phyloP scores from a whole-genome alignment of 2,797 vertebrate species.

The Anguilla megastoma region DNA sequence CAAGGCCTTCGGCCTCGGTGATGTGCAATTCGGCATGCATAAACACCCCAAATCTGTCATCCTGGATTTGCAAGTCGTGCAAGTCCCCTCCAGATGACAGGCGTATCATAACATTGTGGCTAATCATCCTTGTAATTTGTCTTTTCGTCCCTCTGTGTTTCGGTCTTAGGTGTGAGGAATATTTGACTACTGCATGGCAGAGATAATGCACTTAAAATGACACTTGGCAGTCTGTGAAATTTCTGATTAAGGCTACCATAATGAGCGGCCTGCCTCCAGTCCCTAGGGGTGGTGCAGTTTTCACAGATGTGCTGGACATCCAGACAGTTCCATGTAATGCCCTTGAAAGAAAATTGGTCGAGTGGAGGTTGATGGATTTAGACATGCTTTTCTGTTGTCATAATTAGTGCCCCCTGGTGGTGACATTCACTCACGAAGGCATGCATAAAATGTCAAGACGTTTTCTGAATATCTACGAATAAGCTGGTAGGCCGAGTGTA shows the following conservation, averaged over 20 bases:
- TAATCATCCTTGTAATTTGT: conserved; percentile 29
- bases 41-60: conserved; percentile 26
- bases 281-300: neutral
- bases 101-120: conserved; percentile 14
- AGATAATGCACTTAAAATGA: conserved; percentile 34
- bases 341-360: neutral
- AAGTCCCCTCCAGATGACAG: conserved; percentile 30
- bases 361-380: neutral
- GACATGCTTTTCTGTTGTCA: neutral
- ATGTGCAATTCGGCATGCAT: neutral
- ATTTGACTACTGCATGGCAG: neutral
- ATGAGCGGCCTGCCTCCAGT: conserved; percentile 18
- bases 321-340: conserved; percentile 4
- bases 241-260: conserved; percentile 34
- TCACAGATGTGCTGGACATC: conserved; percentile 29
- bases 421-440: neutral
- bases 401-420: conserved; percentile 5
- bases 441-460: neutral
- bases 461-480: neutral
- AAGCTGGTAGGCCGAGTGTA: neutral
- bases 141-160: conserved; percentile 25
- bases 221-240: conserved; percentile 34
- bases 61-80: conserved; percentile 9
- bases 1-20: neutral
- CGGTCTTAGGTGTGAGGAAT: conserved; percentile 21